Evolutionary conservation across 2,888 invertebrate genomes (phyloP).

Genomic region (Nomada goodeniana): DNA sequence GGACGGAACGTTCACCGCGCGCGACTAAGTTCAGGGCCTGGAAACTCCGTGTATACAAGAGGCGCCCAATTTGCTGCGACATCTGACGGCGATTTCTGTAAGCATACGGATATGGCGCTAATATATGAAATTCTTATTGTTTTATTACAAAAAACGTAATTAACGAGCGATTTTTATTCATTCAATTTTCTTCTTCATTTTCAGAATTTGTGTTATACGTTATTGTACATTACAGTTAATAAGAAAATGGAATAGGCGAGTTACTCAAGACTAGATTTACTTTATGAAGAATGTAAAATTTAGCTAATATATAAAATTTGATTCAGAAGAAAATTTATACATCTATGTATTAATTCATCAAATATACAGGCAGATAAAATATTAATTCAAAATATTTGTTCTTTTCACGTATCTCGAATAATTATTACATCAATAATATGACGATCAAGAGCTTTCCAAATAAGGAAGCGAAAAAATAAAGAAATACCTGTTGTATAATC

Average conservation of each 20-base stretch:
- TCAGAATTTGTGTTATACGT: neutral
- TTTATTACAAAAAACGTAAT: neutral
- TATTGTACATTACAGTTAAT: no score
- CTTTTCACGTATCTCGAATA: no score
- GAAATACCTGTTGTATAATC: neutral
- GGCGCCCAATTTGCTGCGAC: slow-evolving; percentile 39
- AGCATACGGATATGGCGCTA: slow-evolving; percentile 16
- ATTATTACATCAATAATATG: no score
- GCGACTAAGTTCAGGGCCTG: slow-evolving; percentile 71
- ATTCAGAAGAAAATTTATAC: neutral
- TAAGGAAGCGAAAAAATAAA: no score
- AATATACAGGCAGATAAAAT: no score
- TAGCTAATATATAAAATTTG: neutral
- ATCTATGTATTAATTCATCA: no score
- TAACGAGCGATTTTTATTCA: neutral
- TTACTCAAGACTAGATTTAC: no score
- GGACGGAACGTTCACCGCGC: slow-evolving; percentile 72
- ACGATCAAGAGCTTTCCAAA: no score
- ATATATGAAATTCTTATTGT: slow-evolving; percentile 17
- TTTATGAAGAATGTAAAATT: neutral
- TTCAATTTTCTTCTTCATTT: neutral
- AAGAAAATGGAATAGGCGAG: no score
- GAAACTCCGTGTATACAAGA: slow-evolving; percentile 58
- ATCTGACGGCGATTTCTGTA: slow-evolving; percentile 40
- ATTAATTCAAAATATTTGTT: no score